Conservation (phyloP, 2,888 invertebrate species). For the Adela reaumurella region DNA sequence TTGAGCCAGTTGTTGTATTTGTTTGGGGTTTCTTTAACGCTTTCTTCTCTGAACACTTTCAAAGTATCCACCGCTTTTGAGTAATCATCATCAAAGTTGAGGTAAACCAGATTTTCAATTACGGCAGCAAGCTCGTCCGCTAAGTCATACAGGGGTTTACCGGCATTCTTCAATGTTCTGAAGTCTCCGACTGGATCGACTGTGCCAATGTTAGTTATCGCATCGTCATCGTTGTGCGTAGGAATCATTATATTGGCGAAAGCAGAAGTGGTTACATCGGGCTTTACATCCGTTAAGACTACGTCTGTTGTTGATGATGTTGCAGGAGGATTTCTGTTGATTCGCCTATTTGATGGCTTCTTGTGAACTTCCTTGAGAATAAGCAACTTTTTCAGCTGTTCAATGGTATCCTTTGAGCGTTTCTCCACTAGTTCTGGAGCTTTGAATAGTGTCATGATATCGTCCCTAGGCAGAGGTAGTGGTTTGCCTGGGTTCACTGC, state of each 20-base stretch:
- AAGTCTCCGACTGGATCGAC: slow-evolving; percentile 62
- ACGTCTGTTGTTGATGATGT: no score
- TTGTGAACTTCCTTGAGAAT: slow-evolving; percentile 38
- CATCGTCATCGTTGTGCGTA: slow-evolving; percentile 15
- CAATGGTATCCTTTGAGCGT: slow-evolving; percentile 36
- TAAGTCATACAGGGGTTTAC: slow-evolving; percentile 26
- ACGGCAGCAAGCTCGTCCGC: slow-evolving; percentile 30
- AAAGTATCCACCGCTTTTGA: slow-evolving; percentile 30
- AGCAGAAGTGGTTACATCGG: background rate
- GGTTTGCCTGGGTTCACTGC: slow-evolving; percentile 59
- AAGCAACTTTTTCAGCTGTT: slow-evolving; percentile 46
- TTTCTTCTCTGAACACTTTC: slow-evolving; percentile 30
- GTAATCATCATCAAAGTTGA: slow-evolving; percentile 35
- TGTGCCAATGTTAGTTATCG: slow-evolving; percentile 49
- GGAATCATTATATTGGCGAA: slow-evolving; percentile 14
- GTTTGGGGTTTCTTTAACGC: slow-evolving; percentile 28
- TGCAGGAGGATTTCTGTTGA: background rate
- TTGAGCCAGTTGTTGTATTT: slow-evolving; percentile 39
- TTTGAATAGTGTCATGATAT: slow-evolving; percentile 46
- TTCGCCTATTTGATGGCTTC: slow-evolving; percentile 21
- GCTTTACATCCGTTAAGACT: slow-evolving; percentile 1
- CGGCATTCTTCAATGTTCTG: slow-evolving; percentile 33
- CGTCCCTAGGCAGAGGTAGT: slow-evolving; percentile 47
- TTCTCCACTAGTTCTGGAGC: slow-evolving; percentile 46
- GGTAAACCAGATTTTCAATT: slow-evolving; percentile 34